Conservation (phyloP, 2,888 invertebrate species). For the Eristalis intricaria region DNA sequence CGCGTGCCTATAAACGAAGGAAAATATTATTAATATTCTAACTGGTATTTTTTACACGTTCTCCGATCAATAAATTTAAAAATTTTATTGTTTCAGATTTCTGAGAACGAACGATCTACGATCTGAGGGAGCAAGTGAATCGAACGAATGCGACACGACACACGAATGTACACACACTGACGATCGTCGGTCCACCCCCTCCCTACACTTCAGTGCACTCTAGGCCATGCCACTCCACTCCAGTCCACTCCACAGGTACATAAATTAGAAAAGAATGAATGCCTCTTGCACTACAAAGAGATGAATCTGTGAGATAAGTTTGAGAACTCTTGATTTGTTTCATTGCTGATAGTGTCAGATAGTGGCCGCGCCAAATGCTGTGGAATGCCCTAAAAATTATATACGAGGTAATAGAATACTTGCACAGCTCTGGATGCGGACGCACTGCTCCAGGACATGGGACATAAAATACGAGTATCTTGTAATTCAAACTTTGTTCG, state of each 20-base stretch:
- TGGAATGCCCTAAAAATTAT: constrained; percentile 52
- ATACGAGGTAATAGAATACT: constrained; percentile 55
- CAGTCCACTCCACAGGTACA: constrained; percentile 49
- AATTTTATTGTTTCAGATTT: constrained; percentile 69
- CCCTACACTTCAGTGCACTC: too few species aligned
- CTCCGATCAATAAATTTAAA: constrained; percentile 61
- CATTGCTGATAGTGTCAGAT: constrained; percentile 62
- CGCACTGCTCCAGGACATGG: constrained; percentile 24
- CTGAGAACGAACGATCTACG: constrained; percentile 49
- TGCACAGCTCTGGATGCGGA: constrained; percentile 14
- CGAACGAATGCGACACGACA: constrained; percentile 53
- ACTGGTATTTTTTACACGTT: constrained; percentile 58
- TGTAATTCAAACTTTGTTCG: constrained; percentile 22
- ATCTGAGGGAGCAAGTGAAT: constrained; percentile 39
- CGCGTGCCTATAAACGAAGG: not conserved
- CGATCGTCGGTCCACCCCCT: too few species aligned
- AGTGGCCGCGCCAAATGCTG: constrained; percentile 53
- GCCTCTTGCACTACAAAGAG: constrained; percentile 58
- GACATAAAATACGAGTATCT: constrained; percentile 45
- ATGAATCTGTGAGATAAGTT: constrained; percentile 62
- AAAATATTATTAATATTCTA: constrained; percentile 64
- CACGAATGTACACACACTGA: too few species aligned
- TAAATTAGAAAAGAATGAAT: constrained; percentile 11
- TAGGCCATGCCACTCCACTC: not conserved
- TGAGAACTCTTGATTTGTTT: constrained; percentile 64